A percentile compares a stretch with the other conserved stretches of the same genome.
These are phyloP conservation scores for Pseudomyrmex gracilis DNA, from an alignment of 1,140 invertebrate genomes.

Conservation along the genomic window DNA sequence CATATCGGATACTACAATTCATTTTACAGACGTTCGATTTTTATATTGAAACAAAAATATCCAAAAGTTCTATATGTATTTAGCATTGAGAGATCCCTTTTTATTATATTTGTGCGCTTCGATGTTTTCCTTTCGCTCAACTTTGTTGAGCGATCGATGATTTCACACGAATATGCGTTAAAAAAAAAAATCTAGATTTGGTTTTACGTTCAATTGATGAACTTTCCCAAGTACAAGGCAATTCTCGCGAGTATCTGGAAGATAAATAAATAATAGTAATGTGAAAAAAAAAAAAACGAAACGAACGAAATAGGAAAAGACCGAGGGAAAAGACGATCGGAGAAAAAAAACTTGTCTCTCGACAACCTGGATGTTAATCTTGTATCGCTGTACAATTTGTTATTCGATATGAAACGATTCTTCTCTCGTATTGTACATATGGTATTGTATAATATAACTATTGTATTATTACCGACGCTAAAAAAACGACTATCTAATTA, in stretches of 20 bases:
- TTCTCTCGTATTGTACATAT: constrained; percentile 71
- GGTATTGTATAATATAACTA: constrained; percentile 68
- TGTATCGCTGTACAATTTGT: constrained; percentile 76
- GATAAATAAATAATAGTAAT: background rate
- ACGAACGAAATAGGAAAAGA: background rate
- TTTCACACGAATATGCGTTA: no score
- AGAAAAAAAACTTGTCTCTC: constrained; percentile 47
- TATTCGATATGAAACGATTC: constrained; percentile 71
- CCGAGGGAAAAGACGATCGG: background rate
- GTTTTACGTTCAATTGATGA: no score
- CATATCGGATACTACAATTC: constrained; percentile 24
- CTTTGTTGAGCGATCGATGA: no score
- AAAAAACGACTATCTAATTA: constrained; percentile 68
- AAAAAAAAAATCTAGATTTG: no score
- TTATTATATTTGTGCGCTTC: background rate
- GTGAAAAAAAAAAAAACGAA: no score
- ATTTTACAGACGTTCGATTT: constrained; percentile 4
- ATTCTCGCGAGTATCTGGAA: no score
- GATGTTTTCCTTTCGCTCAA: background rate
- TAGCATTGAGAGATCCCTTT: background rate
- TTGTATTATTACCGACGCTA: constrained; percentile 73
- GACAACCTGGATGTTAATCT: constrained; percentile 70
- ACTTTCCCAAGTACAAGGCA: no score
- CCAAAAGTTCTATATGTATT: background rate
- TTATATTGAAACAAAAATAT: no score